phyloP scores from a whole-genome alignment of 30 jellyfish, hydroid and myxozoan species.

The Chrysaora quinquecirrha region DNA sequence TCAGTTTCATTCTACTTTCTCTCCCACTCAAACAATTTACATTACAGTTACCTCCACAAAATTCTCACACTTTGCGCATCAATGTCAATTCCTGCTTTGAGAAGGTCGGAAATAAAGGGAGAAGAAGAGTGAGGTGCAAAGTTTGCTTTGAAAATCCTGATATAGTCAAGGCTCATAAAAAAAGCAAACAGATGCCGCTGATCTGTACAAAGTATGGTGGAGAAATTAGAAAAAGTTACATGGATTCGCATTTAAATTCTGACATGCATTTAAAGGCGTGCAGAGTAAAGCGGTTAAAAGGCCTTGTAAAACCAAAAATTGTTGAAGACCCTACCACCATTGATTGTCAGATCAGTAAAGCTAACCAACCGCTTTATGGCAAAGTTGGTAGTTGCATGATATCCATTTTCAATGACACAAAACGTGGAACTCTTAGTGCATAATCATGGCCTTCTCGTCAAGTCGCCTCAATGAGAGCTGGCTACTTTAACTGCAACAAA shows the following conservation, averaged over 20 bases:
- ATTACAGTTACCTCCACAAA: too few relatives aligned
- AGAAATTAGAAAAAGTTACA: constrained; percentile 9
- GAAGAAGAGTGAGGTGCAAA: constrained; percentile 24
- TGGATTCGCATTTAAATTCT: constrained; percentile 21
- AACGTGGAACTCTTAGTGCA: constrained; percentile 47
- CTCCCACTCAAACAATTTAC: too few relatives aligned
- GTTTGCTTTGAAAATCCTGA: constrained; percentile 16
- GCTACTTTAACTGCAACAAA: constrained; percentile 8
- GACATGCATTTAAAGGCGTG: constrained; percentile 19
- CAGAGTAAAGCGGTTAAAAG: constrained; percentile 21
- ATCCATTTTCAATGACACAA: constrained; percentile 33
- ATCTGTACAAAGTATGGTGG: constrained; percentile 19
- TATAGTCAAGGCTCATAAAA: not conserved
- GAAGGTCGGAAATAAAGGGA: constrained; percentile 23
- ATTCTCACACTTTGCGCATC: too few relatives aligned
- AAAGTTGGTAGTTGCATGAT: constrained; percentile 26
- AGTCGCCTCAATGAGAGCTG: constrained; percentile 28
- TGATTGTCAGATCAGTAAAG: constrained; percentile 14
- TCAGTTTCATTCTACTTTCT: too few relatives aligned
- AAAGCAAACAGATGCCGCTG: constrained; percentile 22
- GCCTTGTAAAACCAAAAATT: constrained; percentile 3
- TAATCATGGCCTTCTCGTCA: constrained; percentile 48
- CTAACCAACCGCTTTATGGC: constrained; percentile 2
- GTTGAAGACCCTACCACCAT: constrained; percentile 28
- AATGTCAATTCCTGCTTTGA: constrained; percentile 16